phyloP scores from a whole-genome alignment of 2,113 vertebrate species.

The Pionites leucogaster region DNA sequence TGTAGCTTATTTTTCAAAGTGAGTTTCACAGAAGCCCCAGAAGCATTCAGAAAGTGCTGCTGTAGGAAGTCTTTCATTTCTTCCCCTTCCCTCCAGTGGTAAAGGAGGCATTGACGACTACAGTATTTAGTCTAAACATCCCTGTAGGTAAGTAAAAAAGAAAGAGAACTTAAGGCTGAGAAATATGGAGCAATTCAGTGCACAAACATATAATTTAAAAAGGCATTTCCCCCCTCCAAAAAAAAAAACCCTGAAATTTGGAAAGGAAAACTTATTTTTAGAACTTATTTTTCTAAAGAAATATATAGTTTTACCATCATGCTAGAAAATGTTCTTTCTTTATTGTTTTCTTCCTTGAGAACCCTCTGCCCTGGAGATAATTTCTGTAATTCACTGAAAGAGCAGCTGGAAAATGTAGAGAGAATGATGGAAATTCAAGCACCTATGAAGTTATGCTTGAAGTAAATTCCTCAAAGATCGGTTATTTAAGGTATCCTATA shows the following conservation, averaged over 20 bases:
- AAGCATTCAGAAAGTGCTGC: neutral
- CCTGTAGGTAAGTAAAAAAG: neutral
- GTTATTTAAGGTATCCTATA: neutral
- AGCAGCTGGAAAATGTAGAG: neutral
- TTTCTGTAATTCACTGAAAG: constrained; percentile 33
- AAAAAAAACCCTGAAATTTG: neutral
- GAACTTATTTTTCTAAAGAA: constrained; percentile 18
- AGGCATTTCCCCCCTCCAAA: neutral
- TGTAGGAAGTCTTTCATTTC: neutral
- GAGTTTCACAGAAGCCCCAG: neutral
- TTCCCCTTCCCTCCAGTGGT: neutral
- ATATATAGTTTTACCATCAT: constrained; percentile 13
- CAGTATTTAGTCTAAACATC: neutral
- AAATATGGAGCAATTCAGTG: neutral
- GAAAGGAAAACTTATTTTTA: constrained; percentile 32
- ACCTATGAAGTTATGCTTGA: neutral
- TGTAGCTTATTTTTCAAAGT: neutral
- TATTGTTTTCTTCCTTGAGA: neutral
- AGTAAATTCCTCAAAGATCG: neutral
- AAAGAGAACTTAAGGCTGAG: neutral
- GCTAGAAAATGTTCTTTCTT: neutral
- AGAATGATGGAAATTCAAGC: neutral
- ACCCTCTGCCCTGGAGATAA: neutral
- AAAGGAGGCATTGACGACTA: neutral
- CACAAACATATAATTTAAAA: neutral